Conservation (phyloP, 2,888 invertebrate genomes). For the Candidula unifasciata region DNA sequence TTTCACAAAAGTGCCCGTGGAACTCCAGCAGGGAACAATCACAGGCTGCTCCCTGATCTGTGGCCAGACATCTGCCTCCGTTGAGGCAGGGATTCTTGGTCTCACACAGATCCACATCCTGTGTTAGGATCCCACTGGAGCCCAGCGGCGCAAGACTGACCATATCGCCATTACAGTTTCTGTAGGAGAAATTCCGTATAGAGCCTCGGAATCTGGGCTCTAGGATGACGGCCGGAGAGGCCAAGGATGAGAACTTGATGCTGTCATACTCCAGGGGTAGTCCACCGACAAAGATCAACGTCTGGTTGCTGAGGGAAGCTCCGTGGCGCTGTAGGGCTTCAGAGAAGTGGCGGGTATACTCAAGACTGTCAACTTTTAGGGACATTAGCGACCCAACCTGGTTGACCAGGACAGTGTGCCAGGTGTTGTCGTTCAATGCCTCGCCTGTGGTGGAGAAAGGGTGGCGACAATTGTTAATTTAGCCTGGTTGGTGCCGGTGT, state of each 20-base stretch:
- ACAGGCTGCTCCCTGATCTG: conserved; percentile 95
- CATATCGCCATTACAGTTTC: conserved; percentile 83
- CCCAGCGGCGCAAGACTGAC: conserved; percentile 92
- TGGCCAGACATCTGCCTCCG: conserved; percentile 96
- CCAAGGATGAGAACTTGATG: conserved; percentile 85
- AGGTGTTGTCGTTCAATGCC: conserved; percentile 90
- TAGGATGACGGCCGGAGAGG: conserved; percentile 93
- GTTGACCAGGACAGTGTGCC: conserved; percentile 90
- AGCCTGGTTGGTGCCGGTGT: no score
- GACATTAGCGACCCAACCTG: conserved; percentile 90
- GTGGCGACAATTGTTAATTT: not conserved
- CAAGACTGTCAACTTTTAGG: conserved; percentile 88
- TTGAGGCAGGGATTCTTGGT: conserved; percentile 89
- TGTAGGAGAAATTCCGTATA: conserved; percentile 89
- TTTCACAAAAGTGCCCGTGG: conserved; percentile 95
- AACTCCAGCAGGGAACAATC: conserved; percentile 95
- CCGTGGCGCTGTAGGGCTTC: conserved; percentile 89
- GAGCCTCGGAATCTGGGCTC: conserved; percentile 94
- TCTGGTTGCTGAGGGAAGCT: conserved; percentile 79
- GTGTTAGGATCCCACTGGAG: conserved; percentile 77
- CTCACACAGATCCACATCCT: conserved; percentile 65
- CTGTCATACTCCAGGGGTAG: conserved; percentile 92
- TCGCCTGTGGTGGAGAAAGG: not conserved
- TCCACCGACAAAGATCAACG: conserved; percentile 90
- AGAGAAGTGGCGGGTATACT: conserved; percentile 47